These are phyloP conservation scores for Lordiphosa fenestrarum DNA, from an alignment of 2,888 invertebrate species.

Conservation along the genomic window DNA sequence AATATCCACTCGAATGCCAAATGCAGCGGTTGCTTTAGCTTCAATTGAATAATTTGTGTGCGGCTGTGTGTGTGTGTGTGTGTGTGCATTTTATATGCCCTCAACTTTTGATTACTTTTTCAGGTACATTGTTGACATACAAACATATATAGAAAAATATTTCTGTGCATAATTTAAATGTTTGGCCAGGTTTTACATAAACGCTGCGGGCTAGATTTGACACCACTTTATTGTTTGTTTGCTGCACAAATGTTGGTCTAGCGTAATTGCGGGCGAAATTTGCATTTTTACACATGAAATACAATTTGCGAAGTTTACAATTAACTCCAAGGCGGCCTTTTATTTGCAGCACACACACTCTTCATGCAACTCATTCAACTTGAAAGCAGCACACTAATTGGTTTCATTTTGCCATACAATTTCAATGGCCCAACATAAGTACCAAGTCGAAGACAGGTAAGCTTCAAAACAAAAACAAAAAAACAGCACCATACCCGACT, in stretches of 20 bases:
- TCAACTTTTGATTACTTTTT: slow-evolving; percentile 42
- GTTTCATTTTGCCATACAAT: slow-evolving; percentile 11
- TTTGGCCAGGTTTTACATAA: slow-evolving; percentile 8
- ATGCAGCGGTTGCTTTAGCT: slow-evolving; percentile 56
- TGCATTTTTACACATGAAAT: slow-evolving; percentile 3
- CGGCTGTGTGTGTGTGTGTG: slow-evolving; percentile 36
- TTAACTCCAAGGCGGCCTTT: background rate
- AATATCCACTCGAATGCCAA: slow-evolving; percentile 59
- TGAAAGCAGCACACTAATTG: slow-evolving; percentile 8
- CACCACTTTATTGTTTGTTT: slow-evolving; percentile 28
- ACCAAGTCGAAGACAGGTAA: slow-evolving; percentile 6
- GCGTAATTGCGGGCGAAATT: background rate
- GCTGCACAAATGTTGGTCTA: background rate
- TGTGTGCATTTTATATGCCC: slow-evolving; percentile 55
- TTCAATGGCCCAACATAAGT: slow-evolving; percentile 5
- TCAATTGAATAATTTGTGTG: slow-evolving; percentile 66
- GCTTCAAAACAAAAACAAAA: slow-evolving; percentile 3
- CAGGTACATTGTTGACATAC: slow-evolving; percentile 19
- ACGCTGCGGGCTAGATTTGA: slow-evolving; percentile 24
- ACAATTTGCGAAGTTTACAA: background rate
- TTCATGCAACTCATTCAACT: background rate
- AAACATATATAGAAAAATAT: slow-evolving; percentile 35
- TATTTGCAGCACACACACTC: background rate
- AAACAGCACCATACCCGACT: background rate
- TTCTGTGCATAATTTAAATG: slow-evolving; percentile 27